Conservation (phyloP, 2,113 vertebrate species). For the Colaptes auratus region DNA sequence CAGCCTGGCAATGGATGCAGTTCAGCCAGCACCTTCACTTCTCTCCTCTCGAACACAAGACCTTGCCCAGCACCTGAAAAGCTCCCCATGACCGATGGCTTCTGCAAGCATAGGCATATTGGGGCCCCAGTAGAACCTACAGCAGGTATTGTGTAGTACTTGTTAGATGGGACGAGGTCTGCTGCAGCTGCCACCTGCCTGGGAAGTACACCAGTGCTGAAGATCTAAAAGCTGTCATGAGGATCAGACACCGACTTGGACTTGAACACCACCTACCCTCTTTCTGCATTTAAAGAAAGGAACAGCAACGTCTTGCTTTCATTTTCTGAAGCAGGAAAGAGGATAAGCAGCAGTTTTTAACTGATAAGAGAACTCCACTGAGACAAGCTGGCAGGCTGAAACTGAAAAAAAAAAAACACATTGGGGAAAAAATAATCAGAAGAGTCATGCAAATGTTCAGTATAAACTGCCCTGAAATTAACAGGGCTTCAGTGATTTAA, state of each 20-base stretch:
- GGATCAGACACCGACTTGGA: background rate
- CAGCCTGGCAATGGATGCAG: fast-evolving
- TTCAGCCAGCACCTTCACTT: background rate
- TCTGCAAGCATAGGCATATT: fast-evolving
- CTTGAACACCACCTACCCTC: background rate
- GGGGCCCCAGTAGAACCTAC: background rate
- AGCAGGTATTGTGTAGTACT: background rate
- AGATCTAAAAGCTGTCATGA: background rate
- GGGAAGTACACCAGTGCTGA: fast-evolving
- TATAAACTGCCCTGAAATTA: background rate
- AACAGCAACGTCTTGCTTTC: constrained; percentile 24
- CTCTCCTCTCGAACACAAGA: background rate
- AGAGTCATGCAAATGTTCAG: background rate
- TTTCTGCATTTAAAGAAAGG: background rate
- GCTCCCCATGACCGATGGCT: fast-evolving
- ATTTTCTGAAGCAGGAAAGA: constrained; percentile 33
- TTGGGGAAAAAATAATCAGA: background rate
- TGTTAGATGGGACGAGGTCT: fast-evolving
- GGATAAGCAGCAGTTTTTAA: constrained; percentile 27
- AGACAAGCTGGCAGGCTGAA: constrained; percentile 3
- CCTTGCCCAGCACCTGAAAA: background rate
- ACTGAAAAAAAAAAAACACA: background rate
- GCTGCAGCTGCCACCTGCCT: background rate
- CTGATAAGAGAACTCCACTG: constrained; percentile 18
- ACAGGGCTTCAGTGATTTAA: background rate